Percentiles rank a stretch among this genome's conserved stretches.
Evolutionary conservation across 2,113 vertebrate species (phyloP).

Genomic region (Oryctolagus cuniculus): mOryCun1.1 NC_091449.1:13323501-13324000

Average conservation of each 20-base stretch:
- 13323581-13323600: neutral
- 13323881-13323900: neutral
- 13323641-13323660: constrained; percentile 13
- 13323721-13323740: neutral
- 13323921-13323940: neutral
- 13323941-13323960: neutral
- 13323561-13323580: neutral
- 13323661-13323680: neutral
- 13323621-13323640: neutral
- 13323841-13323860: neutral
- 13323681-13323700: neutral
- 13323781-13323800: neutral
- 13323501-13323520: neutral
- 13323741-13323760: neutral
- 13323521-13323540: neutral
- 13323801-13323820: neutral
- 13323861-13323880: neutral
- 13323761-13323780: neutral
- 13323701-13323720: neutral
- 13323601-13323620: neutral
- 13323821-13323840: neutral
- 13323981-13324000: neutral
- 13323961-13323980: neutral
- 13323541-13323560: neutral
- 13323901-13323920: neutral